phyloP scores from a whole-genome alignment of 2,797 vertebrate genomes.

The Sebastes kiyomatsui region DNA sequence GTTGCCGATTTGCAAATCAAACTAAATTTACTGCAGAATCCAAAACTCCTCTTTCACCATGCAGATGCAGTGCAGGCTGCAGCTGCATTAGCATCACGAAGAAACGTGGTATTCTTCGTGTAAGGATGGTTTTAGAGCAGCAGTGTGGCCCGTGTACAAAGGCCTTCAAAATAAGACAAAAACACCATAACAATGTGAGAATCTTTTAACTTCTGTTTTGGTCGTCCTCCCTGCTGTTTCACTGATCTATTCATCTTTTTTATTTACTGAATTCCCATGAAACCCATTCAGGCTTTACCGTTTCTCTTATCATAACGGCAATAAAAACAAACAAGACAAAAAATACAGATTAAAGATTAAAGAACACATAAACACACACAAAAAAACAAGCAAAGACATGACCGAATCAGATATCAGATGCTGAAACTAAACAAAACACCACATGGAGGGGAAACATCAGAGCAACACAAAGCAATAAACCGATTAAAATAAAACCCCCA shows the following conservation, averaged over 20 bases:
- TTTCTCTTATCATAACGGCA: conserved; percentile 10
- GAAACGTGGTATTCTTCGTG: background rate
- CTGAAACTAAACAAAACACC: background rate
- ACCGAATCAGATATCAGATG: background rate
- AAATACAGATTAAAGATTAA: conserved; percentile 31
- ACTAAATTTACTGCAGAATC: conserved; percentile 30
- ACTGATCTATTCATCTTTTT: conserved; percentile 34
- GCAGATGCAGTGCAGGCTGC: background rate
- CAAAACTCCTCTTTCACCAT: background rate
- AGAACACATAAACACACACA: background rate
- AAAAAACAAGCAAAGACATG: background rate
- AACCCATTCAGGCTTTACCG: conserved; percentile 2
- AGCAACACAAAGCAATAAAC: background rate
- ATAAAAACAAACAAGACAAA: conserved; percentile 31
- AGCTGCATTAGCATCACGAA: background rate
- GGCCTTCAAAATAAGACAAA: background rate
- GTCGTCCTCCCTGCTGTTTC: background rate
- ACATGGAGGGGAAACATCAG: background rate
- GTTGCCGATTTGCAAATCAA: conserved; percentile 34
- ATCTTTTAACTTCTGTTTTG: conserved; percentile 22
- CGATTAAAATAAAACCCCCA: background rate
- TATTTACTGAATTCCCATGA: conserved; percentile 3
- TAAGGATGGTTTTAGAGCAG: background rate
- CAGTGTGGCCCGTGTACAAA: background rate
- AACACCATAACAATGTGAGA: background rate